Evolutionary conservation across 2,888 invertebrate species (phyloP), one percentile per base, ranked within the genome.

Genomic region (Merodon equestris): DNA sequence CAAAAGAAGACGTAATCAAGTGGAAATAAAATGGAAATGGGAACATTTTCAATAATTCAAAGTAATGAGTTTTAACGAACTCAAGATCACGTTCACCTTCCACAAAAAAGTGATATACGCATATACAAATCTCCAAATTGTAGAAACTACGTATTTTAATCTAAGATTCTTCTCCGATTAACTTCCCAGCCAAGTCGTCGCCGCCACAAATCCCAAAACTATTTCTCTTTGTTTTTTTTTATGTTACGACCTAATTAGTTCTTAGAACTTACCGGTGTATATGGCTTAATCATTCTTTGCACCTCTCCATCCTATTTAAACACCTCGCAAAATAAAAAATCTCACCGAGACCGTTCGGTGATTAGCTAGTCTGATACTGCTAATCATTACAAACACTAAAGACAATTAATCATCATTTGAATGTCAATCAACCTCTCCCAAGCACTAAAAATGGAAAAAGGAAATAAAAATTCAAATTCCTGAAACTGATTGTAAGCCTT

Each of bases 341-440:
- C 10, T 14, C 17, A 9, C n/a, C 36, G 47, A 10, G n/a, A 15
- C 19, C 15, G 42, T 17, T 34, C 36, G 12, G 50, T 50, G 50
- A 50, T 57, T 57, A 13, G 14, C n/a, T n/a, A n/a, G n/a, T n/a
- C 18, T 19, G 44, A 50, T 17, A 12, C 34, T 40, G 42, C 42
- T 51, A 50, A 58, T 48, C 60, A 13, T 45, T n/a, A 36, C 27
- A 19, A 12, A 36, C 17, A 34, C 44, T 47, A 40, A 38, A 40
- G 50, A 19, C 47, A 60, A 70, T 54, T 54, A 18, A 70, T 70
- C 61, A 61, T 61, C 48, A 61, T 61, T 70, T 70, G 51, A 47
- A 61, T 70, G 70, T 61, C 70, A 54, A 47, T 70, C 70, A 70
- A 70, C 70, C 42, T 70, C 47, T 14, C 12, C 14, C 44, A 18